Base-by-base conservation (phyloP, 2,113 vertebrate genomes). In the Coturnix japonica region DNA sequence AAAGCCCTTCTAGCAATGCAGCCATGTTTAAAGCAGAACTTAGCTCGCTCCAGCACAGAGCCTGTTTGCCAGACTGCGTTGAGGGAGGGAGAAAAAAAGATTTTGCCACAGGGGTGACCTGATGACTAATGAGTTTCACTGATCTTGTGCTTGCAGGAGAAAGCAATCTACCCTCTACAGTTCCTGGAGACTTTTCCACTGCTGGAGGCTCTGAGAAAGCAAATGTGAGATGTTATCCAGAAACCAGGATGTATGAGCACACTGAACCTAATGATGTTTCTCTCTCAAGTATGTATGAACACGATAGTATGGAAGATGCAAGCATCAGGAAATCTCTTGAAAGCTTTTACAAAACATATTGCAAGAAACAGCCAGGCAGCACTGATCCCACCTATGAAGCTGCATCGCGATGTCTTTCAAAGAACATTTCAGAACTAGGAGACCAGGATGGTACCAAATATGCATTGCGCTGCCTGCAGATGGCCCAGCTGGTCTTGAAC, bases 401-500 rank as follows among this genome's bases (percentile, higher is more conserved):
- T 49, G 95, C 96, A 43, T 95, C 77, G 17, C 91, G 0, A 21
- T 86, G 93, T 37, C 95, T 98, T 47, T 92, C 95, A 2, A 93
- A 82, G 82, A 98, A 96, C 90, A 95, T 98, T 53, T 82, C 89
- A 31, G 94, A 97, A 19, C 91, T 98, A 8, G 72, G 76, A 75
- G 73, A 66, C 60, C 61, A 10, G 51, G 87, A 76, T 14, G 96
- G 94, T 47, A 95, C 64, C 28, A 92, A 85, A 28, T 98, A 98
- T 0, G 20, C 49, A 0, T 94, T 78, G 12, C 94, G 96, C 16
- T 96, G 97, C 82, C 97, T 98, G 80, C 97, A 97, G 39, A 93
- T 98, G 94, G 98, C 97, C 18, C 97, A 94, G 33, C 80, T 98
- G 90, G 86, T 98, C 91, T 85, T 98, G 80, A 97, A 72, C 93